Percentiles rank a stretch among this genome's conserved stretches.
Conservation (phyloP, 1,140 invertebrate species). For the Lysiphlebus fabarum region DNA sequence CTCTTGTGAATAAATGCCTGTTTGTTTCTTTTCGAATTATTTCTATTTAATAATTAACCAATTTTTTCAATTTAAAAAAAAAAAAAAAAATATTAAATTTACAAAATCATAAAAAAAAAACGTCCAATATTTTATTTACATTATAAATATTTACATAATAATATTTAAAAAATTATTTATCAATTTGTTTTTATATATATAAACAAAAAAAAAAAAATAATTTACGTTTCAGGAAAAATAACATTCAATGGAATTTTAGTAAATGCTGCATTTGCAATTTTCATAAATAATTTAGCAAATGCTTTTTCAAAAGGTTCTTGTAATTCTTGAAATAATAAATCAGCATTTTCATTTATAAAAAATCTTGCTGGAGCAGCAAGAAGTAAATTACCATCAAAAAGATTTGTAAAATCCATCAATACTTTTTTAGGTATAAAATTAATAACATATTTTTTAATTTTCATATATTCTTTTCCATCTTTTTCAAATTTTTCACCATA, state of each 20-base stretch:
- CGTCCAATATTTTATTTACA: no score
- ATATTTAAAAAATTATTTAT: neutral
- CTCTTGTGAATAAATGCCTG: constrained; percentile 56
- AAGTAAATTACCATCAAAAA: constrained; percentile 59
- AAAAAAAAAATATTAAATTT: neutral
- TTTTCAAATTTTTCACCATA: constrained; percentile 58
- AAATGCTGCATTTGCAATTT: constrained; percentile 63
- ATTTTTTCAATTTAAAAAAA: neutral
- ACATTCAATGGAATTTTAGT: constrained; percentile 62
- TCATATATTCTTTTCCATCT: constrained; percentile 61
- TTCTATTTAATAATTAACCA: constrained; percentile 6
- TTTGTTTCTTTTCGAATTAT: constrained; percentile 51
- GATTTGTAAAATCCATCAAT: constrained; percentile 59
- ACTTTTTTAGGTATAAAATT: constrained; percentile 58
- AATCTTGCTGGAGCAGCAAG: constrained; percentile 54
- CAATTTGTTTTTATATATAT: neutral
- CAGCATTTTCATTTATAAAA: constrained; percentile 67
- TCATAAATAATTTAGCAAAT: constrained; percentile 60
- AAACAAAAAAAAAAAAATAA: constrained; percentile 6
- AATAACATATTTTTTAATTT: constrained; percentile 59
- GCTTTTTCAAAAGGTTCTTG: constrained; percentile 62
- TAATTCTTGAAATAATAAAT: constrained; percentile 64
- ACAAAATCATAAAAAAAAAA: neutral
- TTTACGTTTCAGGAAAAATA: constrained; percentile 56
- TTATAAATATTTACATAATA: no score